Conservation (phyloP, 2,113 vertebrate genomes). For the Nestor notabilis region DNA sequence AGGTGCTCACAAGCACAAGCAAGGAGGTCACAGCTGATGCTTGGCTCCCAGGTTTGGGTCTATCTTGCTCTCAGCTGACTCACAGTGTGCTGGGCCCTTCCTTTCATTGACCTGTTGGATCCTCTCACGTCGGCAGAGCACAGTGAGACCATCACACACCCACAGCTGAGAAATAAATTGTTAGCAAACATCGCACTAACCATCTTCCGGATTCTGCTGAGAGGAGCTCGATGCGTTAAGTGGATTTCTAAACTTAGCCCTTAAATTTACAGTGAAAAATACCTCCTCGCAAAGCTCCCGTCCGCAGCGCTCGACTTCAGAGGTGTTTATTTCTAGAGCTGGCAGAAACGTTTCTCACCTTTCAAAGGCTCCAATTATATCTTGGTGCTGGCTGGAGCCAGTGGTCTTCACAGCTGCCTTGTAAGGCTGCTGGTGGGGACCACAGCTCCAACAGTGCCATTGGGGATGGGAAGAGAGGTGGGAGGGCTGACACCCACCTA, state of each 20-base stretch:
- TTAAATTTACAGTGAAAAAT: not conserved
- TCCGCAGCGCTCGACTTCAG: not conserved
- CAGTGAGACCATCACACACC: not conserved
- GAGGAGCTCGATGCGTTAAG: not conserved
- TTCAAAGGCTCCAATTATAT: slow-evolving; percentile 54
- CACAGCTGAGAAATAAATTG: not conserved
- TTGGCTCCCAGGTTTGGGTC: not conserved
- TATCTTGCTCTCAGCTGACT: not conserved
- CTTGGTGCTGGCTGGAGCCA: not conserved
- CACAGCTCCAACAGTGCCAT: not conserved
- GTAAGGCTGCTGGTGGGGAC: not conserved
- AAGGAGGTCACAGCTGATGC: not conserved
- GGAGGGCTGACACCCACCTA: not conserved
- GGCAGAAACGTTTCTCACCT: slow-evolving; percentile 18
- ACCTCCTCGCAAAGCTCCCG: not conserved
- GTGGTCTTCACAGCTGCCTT: not conserved
- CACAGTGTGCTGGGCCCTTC: accelerated
- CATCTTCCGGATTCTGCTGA: not conserved
- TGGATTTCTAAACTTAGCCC: slow-evolving; percentile 52
- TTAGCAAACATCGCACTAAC: not conserved
- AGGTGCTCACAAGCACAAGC: not conserved
- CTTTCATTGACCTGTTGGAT: not conserved
- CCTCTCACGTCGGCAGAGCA: not conserved
- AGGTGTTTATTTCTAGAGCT: slow-evolving; percentile 47
- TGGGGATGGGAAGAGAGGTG: not conserved